A percentile compares a stretch with the other conserved stretches of the same genome.
Conservation (phyloP, 2,888 invertebrate genomes). For the Clivina fossor region DNA sequence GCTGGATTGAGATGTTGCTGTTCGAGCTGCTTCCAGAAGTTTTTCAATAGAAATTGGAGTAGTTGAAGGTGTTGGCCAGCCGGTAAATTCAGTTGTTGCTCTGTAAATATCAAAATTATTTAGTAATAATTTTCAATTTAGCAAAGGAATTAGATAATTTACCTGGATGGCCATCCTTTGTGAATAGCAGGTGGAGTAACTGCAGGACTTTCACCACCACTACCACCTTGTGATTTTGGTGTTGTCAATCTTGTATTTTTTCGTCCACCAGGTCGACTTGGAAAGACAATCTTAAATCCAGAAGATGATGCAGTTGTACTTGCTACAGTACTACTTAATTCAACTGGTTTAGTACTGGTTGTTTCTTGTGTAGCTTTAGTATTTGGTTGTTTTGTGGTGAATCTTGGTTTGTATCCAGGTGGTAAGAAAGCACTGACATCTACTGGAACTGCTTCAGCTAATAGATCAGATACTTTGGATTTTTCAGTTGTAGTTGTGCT, state of each 20-base stretch:
- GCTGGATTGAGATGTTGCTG: slow-evolving; percentile 62
- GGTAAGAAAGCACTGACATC: slow-evolving; percentile 68
- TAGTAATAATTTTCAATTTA: slow-evolving; percentile 5
- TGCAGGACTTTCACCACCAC: slow-evolving; percentile 53
- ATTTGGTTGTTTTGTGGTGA: slow-evolving; percentile 39
- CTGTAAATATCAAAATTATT: slow-evolving; percentile 52
- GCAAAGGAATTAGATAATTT: slow-evolving; percentile 36
- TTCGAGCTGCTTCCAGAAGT: slow-evolving; percentile 66
- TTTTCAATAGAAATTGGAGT: slow-evolving; percentile 85
- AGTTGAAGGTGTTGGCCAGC: slow-evolving; percentile 87
- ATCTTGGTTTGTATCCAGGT: slow-evolving; percentile 56
- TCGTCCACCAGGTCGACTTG: slow-evolving; percentile 70
- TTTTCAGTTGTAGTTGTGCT: slow-evolving; percentile 39
- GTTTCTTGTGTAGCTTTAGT: slow-evolving; percentile 44
- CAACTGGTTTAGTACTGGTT: slow-evolving; percentile 28
- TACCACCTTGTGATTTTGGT: slow-evolving; percentile 54
- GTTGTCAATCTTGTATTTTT: slow-evolving; percentile 65
- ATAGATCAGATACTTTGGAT: slow-evolving; percentile 31
- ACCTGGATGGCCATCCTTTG: slow-evolving; percentile 84
- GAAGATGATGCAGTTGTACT: slow-evolving; percentile 55
- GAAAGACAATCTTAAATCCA: slow-evolving; percentile 73
- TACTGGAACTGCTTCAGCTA: slow-evolving; percentile 42
- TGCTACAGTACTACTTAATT: slow-evolving; percentile 45
- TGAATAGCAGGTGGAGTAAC: slow-evolving; percentile 68
- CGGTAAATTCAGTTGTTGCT: slow-evolving; percentile 86